Conservation (phyloP, 2,888 invertebrate genomes). For the Boloria euphrosyne region DNA sequence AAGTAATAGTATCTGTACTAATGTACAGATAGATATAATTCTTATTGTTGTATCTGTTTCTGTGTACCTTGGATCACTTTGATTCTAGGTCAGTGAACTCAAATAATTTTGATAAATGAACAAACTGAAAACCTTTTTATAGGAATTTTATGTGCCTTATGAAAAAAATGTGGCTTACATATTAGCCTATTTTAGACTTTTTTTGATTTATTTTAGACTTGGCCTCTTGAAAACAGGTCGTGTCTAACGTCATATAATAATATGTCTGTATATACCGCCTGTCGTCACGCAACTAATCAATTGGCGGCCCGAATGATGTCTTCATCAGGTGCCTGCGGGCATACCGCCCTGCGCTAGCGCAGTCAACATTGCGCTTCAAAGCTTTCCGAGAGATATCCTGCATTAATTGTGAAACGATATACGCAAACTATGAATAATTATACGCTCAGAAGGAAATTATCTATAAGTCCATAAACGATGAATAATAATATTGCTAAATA, state of each 20-base stretch:
- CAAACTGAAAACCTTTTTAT: background rate
- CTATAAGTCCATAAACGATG: constrained; percentile 9
- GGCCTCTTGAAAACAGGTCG: background rate
- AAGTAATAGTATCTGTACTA: constrained; percentile 26
- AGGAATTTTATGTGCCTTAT: too few relatives aligned
- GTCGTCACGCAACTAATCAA: constrained; percentile 80
- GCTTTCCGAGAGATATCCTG: constrained; percentile 25
- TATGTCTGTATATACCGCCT: constrained; percentile 62
- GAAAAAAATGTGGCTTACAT: background rate
- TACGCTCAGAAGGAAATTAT: constrained; percentile 14
- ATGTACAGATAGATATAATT: constrained; percentile 25
- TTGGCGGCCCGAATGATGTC: constrained; percentile 79
- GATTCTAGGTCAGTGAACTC: constrained; percentile 6
- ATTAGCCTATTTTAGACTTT: background rate
- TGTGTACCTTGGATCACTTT: constrained; percentile 12
- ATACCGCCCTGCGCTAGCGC: constrained; percentile 71
- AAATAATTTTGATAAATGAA: background rate
- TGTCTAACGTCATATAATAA: constrained; percentile 76
- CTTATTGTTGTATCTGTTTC: constrained; percentile 18
- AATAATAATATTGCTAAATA: constrained; percentile 2
- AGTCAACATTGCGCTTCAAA: constrained; percentile 41
- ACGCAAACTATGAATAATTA: constrained; percentile 16
- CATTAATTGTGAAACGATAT: constrained; percentile 31
- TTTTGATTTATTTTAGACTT: background rate
- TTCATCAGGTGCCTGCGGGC: constrained; percentile 79